A percentile compares a stretch with the other conserved stretches of the same genome.
These are phyloP conservation scores for Drepana falcataria DNA, from an alignment of 2,888 invertebrate species.

Conservation along the genomic window DNA sequence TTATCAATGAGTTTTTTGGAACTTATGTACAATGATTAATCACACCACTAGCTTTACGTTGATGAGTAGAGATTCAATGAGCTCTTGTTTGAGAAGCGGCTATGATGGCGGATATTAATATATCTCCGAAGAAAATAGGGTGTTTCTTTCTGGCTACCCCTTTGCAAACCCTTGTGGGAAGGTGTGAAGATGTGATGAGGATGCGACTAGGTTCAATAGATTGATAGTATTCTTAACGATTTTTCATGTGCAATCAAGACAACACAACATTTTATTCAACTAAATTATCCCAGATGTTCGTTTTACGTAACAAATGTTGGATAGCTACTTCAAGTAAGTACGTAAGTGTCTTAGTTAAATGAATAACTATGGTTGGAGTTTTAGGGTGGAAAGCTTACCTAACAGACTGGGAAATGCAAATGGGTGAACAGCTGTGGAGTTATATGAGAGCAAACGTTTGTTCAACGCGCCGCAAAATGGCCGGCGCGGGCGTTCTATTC, in stretches of 20 bases:
- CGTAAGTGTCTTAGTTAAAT: background rate
- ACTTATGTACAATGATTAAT: no score
- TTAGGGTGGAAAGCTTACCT: conserved; percentile 27
- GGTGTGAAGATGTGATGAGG: no score
- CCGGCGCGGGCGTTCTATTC: conserved; percentile 4
- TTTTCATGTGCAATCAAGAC: background rate
- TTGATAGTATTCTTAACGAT: background rate
- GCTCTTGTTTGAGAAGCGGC: no score
- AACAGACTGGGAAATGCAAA: conserved; percentile 55
- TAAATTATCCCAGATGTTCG: no score
- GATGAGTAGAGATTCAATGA: no score
- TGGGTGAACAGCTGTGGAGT: conserved; percentile 45
- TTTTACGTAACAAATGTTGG: no score
- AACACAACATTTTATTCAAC: background rate
- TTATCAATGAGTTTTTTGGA: no score
- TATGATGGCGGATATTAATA: no score
- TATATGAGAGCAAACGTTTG: conserved; percentile 46
- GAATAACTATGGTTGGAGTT: background rate
- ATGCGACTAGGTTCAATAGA: background rate
- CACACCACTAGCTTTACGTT: no score
- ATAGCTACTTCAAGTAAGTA: background rate
- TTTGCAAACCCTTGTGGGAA: no score
- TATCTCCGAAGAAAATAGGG: no score
- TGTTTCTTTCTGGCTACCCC: no score
- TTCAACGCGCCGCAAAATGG: conserved; percentile 20